These are phyloP conservation scores for Pseudobourletiella spinata DNA, from an alignment of 1,140 invertebrate species.

Conservation along the genomic window DNA sequence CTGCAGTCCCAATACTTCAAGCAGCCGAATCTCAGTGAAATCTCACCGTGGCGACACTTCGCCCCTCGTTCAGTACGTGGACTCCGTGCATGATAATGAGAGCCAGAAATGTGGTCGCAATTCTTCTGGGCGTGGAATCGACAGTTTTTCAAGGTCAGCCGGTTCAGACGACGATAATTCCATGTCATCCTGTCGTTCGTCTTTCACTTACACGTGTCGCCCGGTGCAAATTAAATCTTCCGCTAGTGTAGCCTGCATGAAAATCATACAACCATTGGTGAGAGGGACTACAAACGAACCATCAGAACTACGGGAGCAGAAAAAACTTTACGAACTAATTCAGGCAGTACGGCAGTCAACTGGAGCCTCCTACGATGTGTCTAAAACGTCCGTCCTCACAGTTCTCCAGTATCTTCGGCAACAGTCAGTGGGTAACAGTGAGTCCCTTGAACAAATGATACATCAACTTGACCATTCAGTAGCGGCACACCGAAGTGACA, in stretches of 20 bases:
- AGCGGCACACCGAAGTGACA: neutral
- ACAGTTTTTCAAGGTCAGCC: no score
- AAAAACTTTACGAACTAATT: slow-evolving; percentile 37
- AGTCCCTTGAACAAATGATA: neutral
- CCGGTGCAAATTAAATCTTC: neutral
- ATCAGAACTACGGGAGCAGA: no score
- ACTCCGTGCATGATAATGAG: neutral
- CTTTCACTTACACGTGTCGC: neutral
- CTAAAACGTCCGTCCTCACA: slow-evolving; percentile 68
- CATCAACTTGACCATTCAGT: neutral
- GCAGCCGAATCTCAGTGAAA: neutral
- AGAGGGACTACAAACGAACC: no score
- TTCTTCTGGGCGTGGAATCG: no score
- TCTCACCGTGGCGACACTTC: neutral
- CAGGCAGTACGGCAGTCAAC: slow-evolving; percentile 63
- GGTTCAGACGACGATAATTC: no score
- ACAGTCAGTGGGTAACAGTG: neutral
- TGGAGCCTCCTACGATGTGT: slow-evolving; percentile 75
- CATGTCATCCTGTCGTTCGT: no score
- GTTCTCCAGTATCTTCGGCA: slow-evolving; percentile 48
- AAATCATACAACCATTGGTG: neutral
- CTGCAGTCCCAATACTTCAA: neutral
- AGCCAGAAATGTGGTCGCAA: neutral
- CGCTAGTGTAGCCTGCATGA: neutral
- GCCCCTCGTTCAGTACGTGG: neutral